A percentile compares a stretch with the other conserved stretches of the same genome.
phyloP scores from a whole-genome alignment of 2,888 invertebrate species.

The Chrysolina americana region DNA sequence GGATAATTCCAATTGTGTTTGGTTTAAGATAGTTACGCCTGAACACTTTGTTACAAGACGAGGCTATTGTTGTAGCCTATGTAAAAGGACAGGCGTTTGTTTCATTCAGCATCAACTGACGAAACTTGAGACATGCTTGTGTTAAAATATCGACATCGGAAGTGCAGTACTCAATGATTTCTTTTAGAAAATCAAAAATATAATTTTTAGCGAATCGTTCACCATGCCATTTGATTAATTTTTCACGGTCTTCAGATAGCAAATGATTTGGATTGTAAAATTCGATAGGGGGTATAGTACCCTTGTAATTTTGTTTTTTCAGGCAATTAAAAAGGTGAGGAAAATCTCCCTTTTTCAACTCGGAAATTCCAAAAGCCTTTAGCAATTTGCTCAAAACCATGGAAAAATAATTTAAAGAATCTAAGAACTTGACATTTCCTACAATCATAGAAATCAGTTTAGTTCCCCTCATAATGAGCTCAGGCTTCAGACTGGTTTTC shows the following conservation, averaged over 20 bases:
- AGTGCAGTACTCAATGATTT: slow-evolving; percentile 53
- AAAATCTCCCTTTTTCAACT: slow-evolving; percentile 50
- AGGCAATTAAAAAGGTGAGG: slow-evolving; percentile 51
- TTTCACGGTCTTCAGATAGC: slow-evolving; percentile 19
- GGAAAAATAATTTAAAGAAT: too few species aligned
- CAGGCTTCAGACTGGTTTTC: slow-evolving; percentile 37
- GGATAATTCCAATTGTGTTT: too few species aligned
- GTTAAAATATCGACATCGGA: slow-evolving; percentile 49
- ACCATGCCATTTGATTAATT: slow-evolving; percentile 42
- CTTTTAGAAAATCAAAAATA: slow-evolving; percentile 57
- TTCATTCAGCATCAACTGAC: slow-evolving; percentile 28
- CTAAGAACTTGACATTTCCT: too few species aligned
- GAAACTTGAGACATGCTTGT: slow-evolving; percentile 26
- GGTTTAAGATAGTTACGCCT: too few species aligned
- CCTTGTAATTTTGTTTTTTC: slow-evolving; percentile 39
- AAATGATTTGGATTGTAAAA: slow-evolving; percentile 36
- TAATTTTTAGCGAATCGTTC: slow-evolving; percentile 32
- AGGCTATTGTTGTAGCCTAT: too few species aligned
- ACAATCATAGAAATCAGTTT: too few species aligned
- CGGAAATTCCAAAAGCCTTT: too few species aligned
- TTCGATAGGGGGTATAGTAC: slow-evolving; percentile 32
- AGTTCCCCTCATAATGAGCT: too few species aligned
- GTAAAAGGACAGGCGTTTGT: slow-evolving; percentile 47
- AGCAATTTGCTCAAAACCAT: too few species aligned
- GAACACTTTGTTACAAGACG: too few species aligned